Base-by-base conservation (phyloP, 2,888 invertebrate species). In the Phlogophora meticulosa region DNA sequence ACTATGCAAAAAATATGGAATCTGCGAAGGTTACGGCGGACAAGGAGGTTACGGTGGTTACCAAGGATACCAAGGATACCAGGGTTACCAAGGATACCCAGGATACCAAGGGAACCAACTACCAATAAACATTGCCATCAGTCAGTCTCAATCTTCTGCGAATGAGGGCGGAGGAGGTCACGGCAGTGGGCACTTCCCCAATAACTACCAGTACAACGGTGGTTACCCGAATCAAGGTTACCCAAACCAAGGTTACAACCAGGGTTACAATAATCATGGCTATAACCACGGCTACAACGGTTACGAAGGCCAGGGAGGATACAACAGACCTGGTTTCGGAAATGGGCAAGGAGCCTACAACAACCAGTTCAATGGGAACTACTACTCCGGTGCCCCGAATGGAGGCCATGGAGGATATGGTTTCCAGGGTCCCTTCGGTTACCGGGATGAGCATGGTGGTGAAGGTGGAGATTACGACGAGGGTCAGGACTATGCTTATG, bases 311-410 rank as follows among this genome's bases (percentile, higher is more conserved):
- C 38, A 65, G 1, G 57, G 32, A 28, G 76, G 72, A 7, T 75
- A 83, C 49, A 58, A 55, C 17, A 85, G 85, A 71, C 93, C 91
- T 56, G 91, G 89, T 22, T 88, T 83, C 53, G 87, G 88, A 2
- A 92, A 93, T 60, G 93, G 93, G 0, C 85, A 87, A 62, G 92
- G 92, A 17, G 85, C 85, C 0, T 86, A 86, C 76, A 94, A 94
- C 75, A 93, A 85, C 76, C 94, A 94, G 71, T 95, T 92, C 64
- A 94, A 95, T 69, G 95, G 95, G 0, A 94, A 94, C 79, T 93
- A 91, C 66, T 89, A 93, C 11, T 75, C 74, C 57, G 88, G 87
- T 13, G 87, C 88, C 38, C 81, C 74, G 15, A 78, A 53, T 32
- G 86, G 88, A n/a, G 91, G 92, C 1, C 85, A 86, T 24, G 89